Evolutionary conservation across 2,888 invertebrate species (phyloP), one percentile per base, ranked within the genome.

Genomic region (Uloborus plumipes): DNA sequence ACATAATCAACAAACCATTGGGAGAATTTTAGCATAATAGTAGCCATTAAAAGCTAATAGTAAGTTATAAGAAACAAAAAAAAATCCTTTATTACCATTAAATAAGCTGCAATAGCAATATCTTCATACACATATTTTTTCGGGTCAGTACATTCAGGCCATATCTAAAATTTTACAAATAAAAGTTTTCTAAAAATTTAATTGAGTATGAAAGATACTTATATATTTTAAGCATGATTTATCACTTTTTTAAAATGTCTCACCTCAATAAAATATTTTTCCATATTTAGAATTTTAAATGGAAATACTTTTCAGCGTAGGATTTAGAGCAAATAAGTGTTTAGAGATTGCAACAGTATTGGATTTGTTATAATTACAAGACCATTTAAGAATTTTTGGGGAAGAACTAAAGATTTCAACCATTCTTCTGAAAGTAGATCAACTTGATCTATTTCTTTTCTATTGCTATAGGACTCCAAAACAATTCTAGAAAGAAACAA

Each of bases 121-220:
- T 99, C 99, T 91, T 99, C 99, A 90, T 94, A 96, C 0, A 99
- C 95, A 91, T 94, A 98, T 89, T 99, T 99, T 66, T 93, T 90
- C 18, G 99, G 96, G 89, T 99, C 96, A 9, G 99, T 99, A 84
- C 92, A 93, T 90, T 97, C 97, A 7, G 94, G 93, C 98, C 98
- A 99, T 85, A 93, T 92, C 93, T 94, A 86, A 65, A 90, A 89
- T 72, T 69, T 84, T 39, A 83, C 26, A 59, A 66, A 75, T 72
- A 81, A 51, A 77, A 9, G 51, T 69, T 73, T 50, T 39, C 20
- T n/a, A n/a, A n/a, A n/a, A n/a, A n/a, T 58, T 16, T 16, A 39
- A 55, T 49, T 22, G 13, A 13, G 59, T 11, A 22, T 50, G 58
- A 75, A 18, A 31, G 18, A 53, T 7, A 49, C 1, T n/a, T n/a